A percentile compares a stretch with the other conserved stretches of the same genome.
Evolutionary conservation across 2,888 invertebrate genomes (phyloP).

Genomic region (Xiphydria camelus): DNA sequence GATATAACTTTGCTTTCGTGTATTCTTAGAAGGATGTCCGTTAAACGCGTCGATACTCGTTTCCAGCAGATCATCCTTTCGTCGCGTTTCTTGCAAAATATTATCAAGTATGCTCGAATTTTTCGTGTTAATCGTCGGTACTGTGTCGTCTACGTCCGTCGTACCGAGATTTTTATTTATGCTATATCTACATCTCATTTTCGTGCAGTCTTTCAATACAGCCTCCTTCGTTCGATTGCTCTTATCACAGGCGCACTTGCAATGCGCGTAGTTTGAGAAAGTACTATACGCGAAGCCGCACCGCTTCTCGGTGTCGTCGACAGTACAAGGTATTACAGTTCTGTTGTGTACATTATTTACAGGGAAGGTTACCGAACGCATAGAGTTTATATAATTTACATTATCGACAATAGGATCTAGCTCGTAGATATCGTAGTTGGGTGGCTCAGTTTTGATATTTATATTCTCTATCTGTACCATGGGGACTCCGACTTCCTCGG

Average conservation of each 20-base stretch:
- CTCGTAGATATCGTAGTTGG: constrained; percentile 33
- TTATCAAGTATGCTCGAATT: background rate
- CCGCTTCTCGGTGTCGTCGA: constrained; percentile 8
- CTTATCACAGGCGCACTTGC: constrained; percentile 30
- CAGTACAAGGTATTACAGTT: constrained; percentile 7
- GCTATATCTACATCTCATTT: background rate
- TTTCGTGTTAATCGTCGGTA: too few relatives aligned
- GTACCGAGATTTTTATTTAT: background rate
- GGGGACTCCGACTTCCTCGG: constrained; percentile 34
- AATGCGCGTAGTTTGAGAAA: constrained; percentile 26
- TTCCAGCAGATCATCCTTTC: background rate
- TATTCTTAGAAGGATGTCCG: too few relatives aligned
- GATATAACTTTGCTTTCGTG: too few relatives aligned
- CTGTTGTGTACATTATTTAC: constrained; percentile 13
- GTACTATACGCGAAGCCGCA: background rate
- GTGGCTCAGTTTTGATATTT: constrained; percentile 46
- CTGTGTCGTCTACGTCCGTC: too few relatives aligned
- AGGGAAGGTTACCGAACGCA: constrained; percentile 18
- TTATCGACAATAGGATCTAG: constrained; percentile 26
- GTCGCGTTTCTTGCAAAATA: background rate
- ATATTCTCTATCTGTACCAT: constrained; percentile 51
- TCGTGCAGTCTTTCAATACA: background rate
- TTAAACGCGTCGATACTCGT: background rate
- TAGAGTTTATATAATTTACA: constrained; percentile 27
- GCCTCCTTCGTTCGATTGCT: constrained; percentile 13